Evolutionary conservation across 2,888 invertebrate genomes (phyloP).

Genomic region (Mesorhabditis belari): DNA sequence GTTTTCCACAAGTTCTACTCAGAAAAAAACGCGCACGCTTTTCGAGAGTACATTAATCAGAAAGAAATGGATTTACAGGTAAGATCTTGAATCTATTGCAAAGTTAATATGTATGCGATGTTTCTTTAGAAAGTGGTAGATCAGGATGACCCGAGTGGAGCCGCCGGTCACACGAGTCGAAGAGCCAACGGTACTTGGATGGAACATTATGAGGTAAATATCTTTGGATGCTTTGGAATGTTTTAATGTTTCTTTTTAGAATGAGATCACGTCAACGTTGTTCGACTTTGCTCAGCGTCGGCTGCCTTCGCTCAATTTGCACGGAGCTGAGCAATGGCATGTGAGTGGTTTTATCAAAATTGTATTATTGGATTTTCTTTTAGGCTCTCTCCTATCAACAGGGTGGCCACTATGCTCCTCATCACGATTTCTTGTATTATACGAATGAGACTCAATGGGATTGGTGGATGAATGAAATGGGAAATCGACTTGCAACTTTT

Average conservation of each 20-base stretch:
- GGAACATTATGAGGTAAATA: not conserved
- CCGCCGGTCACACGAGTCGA: not conserved
- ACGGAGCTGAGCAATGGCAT: conserved; percentile 9
- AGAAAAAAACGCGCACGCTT: not conserved
- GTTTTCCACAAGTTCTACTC: conserved; percentile 8
- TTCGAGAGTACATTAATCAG: not conserved
- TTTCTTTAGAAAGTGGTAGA: conserved; percentile 7
- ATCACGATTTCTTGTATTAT: conserved; percentile 23
- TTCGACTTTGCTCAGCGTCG: conserved; percentile 2
- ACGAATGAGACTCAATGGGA: conserved; percentile 3
- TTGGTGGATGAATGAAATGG: conserved; percentile 17
- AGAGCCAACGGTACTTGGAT: conserved; percentile 8
- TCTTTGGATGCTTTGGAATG: too few relatives aligned
- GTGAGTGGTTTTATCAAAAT: not conserved
- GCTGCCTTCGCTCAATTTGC: conserved; percentile 10
- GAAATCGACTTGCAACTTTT: conserved; percentile 39
- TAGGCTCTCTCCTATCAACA: conserved; percentile 28
- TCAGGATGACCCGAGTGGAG: too few relatives aligned
- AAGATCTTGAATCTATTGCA: not conserved
- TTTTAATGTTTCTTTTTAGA: too few relatives aligned
- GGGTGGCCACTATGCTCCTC: conserved; percentile 39
- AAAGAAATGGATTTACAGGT: conserved; percentile 3
- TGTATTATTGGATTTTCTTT: not conserved
- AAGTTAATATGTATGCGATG: not conserved
- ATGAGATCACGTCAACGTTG: conserved; percentile 3